These are phyloP conservation scores for Percopsis transmontana DNA, from an alignment of 2,113 vertebrate species.

Conservation along the genomic window DNA sequence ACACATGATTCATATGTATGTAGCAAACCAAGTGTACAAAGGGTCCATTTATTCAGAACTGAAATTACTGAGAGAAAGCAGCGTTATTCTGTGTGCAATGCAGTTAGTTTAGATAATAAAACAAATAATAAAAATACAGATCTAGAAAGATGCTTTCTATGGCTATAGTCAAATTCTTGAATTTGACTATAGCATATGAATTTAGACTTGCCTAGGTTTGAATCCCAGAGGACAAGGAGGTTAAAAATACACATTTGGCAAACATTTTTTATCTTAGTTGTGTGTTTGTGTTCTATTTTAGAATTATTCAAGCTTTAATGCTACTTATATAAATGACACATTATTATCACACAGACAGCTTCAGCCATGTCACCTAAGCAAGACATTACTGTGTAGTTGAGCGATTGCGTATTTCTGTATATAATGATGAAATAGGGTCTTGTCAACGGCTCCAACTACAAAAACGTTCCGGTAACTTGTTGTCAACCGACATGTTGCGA, in stretches of 20 bases:
- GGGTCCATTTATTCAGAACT: background rate
- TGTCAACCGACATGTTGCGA: slow-evolving; percentile 8
- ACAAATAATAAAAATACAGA: no score
- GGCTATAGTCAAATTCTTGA: background rate
- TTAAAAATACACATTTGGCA: no score
- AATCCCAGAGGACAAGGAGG: background rate
- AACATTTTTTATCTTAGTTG: no score
- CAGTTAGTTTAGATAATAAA: no score
- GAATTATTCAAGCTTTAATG: background rate
- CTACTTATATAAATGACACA: background rate
- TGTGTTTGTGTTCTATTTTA: no score
- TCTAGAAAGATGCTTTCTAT: background rate
- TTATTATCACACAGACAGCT: background rate
- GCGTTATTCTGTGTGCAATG: no score
- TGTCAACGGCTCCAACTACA: background rate
- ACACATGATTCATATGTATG: background rate
- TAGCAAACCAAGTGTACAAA: background rate
- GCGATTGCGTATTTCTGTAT: no score
- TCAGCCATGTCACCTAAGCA: background rate
- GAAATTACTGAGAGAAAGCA: background rate
- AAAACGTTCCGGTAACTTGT: no score
- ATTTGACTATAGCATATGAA: background rate
- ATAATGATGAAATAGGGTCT: background rate
- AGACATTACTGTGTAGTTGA: background rate
- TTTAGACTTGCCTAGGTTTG: background rate